A percentile compares a stretch with the other conserved stretches of the same genome.
Conservation (phyloP, 2,888 invertebrate species). For the Parnassius mnemosyne region DNA sequence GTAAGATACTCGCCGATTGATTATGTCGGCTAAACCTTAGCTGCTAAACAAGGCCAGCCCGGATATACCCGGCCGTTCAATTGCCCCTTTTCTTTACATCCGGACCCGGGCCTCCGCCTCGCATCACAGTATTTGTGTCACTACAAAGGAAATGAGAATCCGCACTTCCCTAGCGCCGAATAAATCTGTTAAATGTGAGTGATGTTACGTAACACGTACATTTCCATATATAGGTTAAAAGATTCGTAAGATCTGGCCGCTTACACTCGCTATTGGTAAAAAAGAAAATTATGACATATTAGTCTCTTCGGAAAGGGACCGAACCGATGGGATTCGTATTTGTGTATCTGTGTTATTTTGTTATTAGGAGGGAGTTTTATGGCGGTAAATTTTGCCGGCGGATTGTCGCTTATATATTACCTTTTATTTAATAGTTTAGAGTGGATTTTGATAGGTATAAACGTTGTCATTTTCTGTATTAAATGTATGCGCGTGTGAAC, state of each 20-base stretch:
- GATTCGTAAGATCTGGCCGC: neutral
- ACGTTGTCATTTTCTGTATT: no score
- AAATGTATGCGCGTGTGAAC: no score
- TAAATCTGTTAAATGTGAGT: constrained; percentile 8
- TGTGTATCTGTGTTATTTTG: no score
- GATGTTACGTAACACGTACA: neutral
- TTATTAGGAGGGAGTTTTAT: no score
- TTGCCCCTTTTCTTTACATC: constrained; percentile 33
- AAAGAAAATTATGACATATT: no score
- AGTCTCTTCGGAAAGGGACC: no score
- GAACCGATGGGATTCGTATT: no score
- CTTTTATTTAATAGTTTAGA: no score
- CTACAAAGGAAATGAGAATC: constrained; percentile 23
- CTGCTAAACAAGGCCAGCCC: constrained; percentile 27
- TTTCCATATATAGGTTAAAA: neutral
- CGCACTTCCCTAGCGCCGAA: constrained; percentile 4
- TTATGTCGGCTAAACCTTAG: constrained; percentile 26
- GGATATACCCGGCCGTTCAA: constrained; percentile 34
- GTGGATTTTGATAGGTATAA: no score
- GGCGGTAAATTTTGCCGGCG: no score
- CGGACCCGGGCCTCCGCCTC: constrained; percentile 27
- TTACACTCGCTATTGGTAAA: neutral
- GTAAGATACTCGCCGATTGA: constrained; percentile 22
- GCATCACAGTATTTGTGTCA: constrained; percentile 17
- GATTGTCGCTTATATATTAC: no score